Evolutionary conservation across 2,113 vertebrate genomes (phyloP).

Genomic region (Burhinus oedicnemus): DNA sequence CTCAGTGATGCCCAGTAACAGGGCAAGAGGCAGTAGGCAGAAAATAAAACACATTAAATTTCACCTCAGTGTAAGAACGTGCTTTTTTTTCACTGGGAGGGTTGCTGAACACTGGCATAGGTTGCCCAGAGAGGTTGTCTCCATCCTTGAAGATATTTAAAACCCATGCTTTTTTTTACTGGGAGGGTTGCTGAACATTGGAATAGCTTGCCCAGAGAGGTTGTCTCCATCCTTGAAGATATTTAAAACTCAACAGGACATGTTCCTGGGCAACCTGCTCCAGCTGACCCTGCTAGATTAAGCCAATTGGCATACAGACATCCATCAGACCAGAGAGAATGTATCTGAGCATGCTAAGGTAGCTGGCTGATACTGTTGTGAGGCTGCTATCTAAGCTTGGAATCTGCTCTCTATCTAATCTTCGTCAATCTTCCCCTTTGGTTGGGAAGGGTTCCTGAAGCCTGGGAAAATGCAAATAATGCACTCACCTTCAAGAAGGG

Average conservation of each 20-base stretch:
- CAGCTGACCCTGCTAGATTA: background rate
- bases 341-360: background rate
- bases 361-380: background rate
- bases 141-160: background rate
- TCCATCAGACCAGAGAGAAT: background rate
- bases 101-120: background rate
- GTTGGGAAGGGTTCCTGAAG: background rate
- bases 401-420: background rate
- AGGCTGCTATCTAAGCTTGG: background rate
- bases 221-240: background rate
- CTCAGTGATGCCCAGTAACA: background rate
- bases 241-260: background rate
- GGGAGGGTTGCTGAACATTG: background rate
- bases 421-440: background rate
- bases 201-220: background rate
- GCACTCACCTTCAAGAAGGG: background rate
- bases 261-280: background rate
- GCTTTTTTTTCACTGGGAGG: accelerated
- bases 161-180: background rate
- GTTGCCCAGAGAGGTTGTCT: background rate
- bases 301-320: accelerated
- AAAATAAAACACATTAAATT: background rate
- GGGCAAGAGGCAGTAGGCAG: background rate
- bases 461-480: background rate
- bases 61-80: background rate